Percentiles rank a stretch among this genome's conserved stretches.
Evolutionary conservation across 2,888 invertebrate species (phyloP).

Genomic region (Yponomeuta cagnagella): DNA sequence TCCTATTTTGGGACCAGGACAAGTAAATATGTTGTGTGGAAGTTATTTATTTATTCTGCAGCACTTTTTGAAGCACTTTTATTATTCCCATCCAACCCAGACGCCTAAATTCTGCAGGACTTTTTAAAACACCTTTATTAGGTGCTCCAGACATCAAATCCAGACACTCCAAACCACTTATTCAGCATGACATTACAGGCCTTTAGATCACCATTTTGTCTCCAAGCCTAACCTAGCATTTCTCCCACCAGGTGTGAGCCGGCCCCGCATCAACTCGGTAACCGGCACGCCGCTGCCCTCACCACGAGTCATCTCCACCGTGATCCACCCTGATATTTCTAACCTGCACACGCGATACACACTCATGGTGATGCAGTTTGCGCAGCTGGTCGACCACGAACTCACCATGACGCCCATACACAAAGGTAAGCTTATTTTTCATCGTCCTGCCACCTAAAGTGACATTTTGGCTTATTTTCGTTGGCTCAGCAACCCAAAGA

Average conservation of each 20-base stretch:
- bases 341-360: slow-evolving; percentile 92
- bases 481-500: no score
- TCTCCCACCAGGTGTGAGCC: slow-evolving; percentile 79
- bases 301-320: slow-evolving; percentile 89
- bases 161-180: no score
- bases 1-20: no score
- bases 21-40: no score
- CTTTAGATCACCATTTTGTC: not conserved
- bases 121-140: no score
- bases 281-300: slow-evolving; percentile 88
- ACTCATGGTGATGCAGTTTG: slow-evolving; percentile 96
- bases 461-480: no score
- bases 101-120: not conserved
- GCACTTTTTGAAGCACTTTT: no score
- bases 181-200: no score
- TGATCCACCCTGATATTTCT: slow-evolving; percentile 93
- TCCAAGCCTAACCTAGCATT: not conserved
- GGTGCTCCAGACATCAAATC: no score
- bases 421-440: slow-evolving; percentile 72
- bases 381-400: slow-evolving; percentile 96
- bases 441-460: no score
- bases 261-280: slow-evolving; percentile 83
- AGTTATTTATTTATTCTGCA: no score
- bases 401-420: slow-evolving; percentile 95
- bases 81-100: not conserved